phyloP scores from a whole-genome alignment of 2,797 vertebrate species.

The Meriones psammophilus region DNA sequence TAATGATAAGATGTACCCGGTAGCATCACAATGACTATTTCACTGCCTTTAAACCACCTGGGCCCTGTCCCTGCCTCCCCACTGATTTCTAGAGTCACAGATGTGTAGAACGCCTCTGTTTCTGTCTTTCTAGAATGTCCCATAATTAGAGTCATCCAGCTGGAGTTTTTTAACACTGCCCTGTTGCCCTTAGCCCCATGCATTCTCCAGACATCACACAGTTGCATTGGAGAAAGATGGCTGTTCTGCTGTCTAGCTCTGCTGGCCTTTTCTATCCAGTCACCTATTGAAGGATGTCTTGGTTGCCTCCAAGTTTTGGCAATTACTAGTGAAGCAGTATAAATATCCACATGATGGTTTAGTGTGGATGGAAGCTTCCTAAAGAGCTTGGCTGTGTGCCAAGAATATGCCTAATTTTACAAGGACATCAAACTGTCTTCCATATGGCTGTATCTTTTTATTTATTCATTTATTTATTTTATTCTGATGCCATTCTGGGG shows the following conservation, averaged over 20 bases:
- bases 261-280: too few relatives aligned
- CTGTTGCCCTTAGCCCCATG: neutral
- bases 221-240: neutral
- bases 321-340: neutral
- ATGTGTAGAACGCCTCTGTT: neutral
- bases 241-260: neutral
- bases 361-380: neutral
- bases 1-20: too few relatives aligned
- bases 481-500: neutral
- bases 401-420: neutral
- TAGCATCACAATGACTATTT: neutral
- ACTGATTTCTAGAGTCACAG: neutral
- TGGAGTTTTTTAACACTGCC: too few relatives aligned
- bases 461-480: neutral
- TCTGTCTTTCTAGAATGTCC: neutral
- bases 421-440: neutral
- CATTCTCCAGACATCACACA: neutral
- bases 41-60: neutral
- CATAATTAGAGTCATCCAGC: neutral
- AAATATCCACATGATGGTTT: neutral
- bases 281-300: neutral
- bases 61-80: neutral
- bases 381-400: neutral
- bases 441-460: too few relatives aligned
- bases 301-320: neutral